phyloP scores from a whole-genome alignment of 2,113 vertebrate species.

The Garra rufa region DNA sequence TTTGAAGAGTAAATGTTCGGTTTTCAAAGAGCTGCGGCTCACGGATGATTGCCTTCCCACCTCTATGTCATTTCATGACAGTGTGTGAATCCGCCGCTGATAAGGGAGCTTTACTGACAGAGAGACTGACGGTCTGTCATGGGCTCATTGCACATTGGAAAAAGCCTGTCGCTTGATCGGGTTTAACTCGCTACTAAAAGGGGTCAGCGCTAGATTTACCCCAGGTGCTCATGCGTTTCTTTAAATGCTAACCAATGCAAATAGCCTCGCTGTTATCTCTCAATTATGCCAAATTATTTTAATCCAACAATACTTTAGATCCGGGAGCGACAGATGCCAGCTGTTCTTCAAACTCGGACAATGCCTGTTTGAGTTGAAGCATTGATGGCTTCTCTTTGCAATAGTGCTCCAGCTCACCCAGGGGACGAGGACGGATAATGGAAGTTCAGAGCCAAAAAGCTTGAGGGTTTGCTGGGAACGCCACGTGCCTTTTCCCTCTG shows the following conservation, averaged over 20 bases:
- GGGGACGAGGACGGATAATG: conserved; percentile 43
- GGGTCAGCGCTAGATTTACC: conserved; percentile 16
- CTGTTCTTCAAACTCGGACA: conserved; percentile 4
- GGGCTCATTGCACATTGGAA: conserved; percentile 3
- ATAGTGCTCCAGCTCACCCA: conserved; percentile 1
- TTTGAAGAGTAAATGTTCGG: neutral
- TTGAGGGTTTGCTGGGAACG: conserved; percentile 10
- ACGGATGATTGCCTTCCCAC: conserved; percentile 23
- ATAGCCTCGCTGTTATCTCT: conserved; percentile 24
- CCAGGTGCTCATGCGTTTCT: conserved; percentile 20
- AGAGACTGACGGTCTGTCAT: conserved; percentile 46
- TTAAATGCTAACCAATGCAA: conserved; percentile 56
- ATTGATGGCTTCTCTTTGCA: conserved; percentile 17
- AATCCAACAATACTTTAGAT: neutral
- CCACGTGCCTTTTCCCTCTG: conserved; percentile 23
- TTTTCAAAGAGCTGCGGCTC: conserved; percentile 12
- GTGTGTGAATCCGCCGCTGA: conserved; percentile 22
- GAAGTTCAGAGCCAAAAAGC: conserved; percentile 30
- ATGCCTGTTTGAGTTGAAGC: conserved; percentile 11
- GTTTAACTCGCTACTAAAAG: conserved; percentile 9
- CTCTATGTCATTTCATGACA: conserved; percentile 10
- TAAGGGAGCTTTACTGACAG: conserved; percentile 30
- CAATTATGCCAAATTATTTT: conserved; percentile 37
- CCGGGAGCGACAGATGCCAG: neutral
- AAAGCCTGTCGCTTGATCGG: conserved; percentile 1